phyloP scores from a whole-genome alignment of 2,888 invertebrate genomes.

The Morpho deidamia region DNA sequence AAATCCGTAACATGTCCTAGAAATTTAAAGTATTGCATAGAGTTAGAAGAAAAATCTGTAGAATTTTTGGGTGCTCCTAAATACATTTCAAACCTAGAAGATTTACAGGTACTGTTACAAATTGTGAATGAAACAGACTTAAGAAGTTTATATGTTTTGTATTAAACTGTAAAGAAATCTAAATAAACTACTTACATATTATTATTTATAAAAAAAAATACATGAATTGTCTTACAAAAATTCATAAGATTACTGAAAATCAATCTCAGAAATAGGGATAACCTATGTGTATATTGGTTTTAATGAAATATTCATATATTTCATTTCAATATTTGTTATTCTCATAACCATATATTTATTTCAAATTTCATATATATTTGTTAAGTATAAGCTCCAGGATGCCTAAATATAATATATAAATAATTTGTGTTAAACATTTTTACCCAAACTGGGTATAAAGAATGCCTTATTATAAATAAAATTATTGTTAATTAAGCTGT shows the following conservation, averaged over 20 bases:
- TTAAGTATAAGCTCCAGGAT: constrained; percentile 6
- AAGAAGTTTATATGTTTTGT: constrained; percentile 60
- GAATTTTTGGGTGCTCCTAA: constrained; percentile 72
- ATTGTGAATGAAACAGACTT: constrained; percentile 70
- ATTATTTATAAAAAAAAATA: too few species aligned
- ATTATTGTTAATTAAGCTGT: too few species aligned
- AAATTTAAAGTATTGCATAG: constrained; percentile 63
- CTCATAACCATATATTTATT: constrained; percentile 2
- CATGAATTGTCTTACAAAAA: too few species aligned
- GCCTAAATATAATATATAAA: background rate
- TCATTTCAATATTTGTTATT: constrained; percentile 18
- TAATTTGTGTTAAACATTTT: background rate
- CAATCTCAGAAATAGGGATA: too few species aligned
- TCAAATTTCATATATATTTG: background rate
- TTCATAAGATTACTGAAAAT: too few species aligned
- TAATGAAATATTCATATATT: constrained; percentile 15
- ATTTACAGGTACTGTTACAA: constrained; percentile 68
- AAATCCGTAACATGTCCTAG: constrained; percentile 65
- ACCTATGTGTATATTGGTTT: background rate
- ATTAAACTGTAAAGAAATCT: constrained; percentile 31
- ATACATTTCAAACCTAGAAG: constrained; percentile 62
- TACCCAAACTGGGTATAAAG: too few species aligned
- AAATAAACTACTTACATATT: background rate
- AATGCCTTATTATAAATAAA: too few species aligned
- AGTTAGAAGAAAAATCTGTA: constrained; percentile 58